Evolutionary conservation across 2,888 invertebrate species (phyloP), one percentile per base, ranked within the genome.

Genomic region (Ptychoptera contaminata): DNA sequence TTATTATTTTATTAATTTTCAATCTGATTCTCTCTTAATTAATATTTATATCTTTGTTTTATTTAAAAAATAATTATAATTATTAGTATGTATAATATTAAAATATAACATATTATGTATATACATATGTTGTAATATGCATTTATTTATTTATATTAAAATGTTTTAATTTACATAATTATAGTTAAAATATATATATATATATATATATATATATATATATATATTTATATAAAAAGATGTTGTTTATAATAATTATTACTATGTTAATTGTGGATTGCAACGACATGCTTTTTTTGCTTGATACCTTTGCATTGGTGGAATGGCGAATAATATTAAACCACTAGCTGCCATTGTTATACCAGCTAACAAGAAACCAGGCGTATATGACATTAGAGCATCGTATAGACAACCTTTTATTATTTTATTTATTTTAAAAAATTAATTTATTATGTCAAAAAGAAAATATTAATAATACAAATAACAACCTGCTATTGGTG

Each of bases 361-460:
- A 6, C 97, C 97, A 15, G 92, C 87, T 47, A 93, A 71, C 54
- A 80, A 76, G 67, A 97, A 98, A 1, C 86, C 90, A 12, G 86
- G 82, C 55, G 84, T 73, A 68, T 92, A 94, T 12, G 86, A 83
- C 2, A 70, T 54, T 7, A 80, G 71, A 11, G 70, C 65, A 58
- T 96, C 96, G 57, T 75, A 87, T 45, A 96, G 66, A 72, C 77
- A 81, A 46, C 94, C 94, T 90, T 66, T 47, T 68, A 70, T 51
- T 50, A 50, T 52, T 47, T 35, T n/a, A 37, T 3, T 1, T 23
- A 36, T 29, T 10, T 10, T 14, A 30, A 40, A n/a, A 45, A 46
- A 40, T 31, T 41, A 14, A 10, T 35, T 39, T 40, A 29, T 30
- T 31, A 39, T 32, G 9, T 42, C 6, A 35, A 16, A 8, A 15